phyloP scores from a whole-genome alignment of 23 tunicate species.

The Aplidium turbinatum region DNA sequence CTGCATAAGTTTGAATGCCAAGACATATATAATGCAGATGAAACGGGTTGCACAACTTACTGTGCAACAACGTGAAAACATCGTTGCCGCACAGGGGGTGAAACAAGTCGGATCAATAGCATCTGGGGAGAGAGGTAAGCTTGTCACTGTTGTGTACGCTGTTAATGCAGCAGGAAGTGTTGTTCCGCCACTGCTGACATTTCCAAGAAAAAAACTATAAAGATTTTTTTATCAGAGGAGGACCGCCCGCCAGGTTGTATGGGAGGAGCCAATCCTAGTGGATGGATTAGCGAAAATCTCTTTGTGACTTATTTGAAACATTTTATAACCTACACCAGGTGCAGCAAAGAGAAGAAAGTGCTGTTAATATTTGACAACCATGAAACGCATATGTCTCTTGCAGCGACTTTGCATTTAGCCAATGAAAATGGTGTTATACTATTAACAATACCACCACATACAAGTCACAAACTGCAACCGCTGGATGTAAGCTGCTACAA shows the following conservation, averaged over 20 bases:
- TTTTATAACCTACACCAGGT: neutral
- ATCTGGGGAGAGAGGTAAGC: conserved; percentile 5
- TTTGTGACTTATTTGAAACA: conserved; percentile 16
- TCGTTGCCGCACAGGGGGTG: neutral
- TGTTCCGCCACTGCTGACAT: conserved; percentile 21
- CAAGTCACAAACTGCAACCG: conserved; percentile 35
- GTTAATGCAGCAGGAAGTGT: conserved; percentile 37
- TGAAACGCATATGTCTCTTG: conserved; percentile 12
- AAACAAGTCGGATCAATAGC: conserved; percentile 21
- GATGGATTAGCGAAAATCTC: conserved; percentile 22
- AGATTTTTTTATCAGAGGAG: conserved; percentile 30
- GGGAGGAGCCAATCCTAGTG: conserved; percentile 21
- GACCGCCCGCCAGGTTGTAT: conserved; percentile 29
- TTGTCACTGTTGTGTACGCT: conserved; percentile 13
- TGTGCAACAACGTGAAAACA: neutral
- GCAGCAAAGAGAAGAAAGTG: neutral
- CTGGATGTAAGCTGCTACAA: conserved; percentile 15
- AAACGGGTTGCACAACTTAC: conserved; percentile 24
- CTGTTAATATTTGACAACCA: conserved; percentile 20
- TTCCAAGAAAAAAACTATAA: conserved; percentile 12
- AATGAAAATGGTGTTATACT: neutral
- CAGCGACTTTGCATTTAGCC: conserved; percentile 2
- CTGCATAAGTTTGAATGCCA: neutral
- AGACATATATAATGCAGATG: conserved; percentile 28
- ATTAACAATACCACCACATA: conserved; percentile 22